These are phyloP conservation scores for Pteronura brasiliensis DNA, from an alignment of 2,113 vertebrate genomes.

Conservation along the genomic window DNA sequence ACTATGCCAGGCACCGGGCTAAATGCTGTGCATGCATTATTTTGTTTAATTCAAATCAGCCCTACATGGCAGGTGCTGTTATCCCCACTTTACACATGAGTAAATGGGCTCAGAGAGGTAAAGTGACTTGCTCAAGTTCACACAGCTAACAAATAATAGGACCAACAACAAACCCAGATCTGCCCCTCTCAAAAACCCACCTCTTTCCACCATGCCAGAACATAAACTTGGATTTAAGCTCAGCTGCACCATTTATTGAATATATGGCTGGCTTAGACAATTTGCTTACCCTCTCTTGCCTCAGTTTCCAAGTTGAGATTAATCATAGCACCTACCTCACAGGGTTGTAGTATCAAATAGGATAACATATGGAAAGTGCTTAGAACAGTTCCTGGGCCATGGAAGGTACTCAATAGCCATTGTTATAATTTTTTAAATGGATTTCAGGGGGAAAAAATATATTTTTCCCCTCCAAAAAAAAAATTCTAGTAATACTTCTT, in stretches of 20 bases:
- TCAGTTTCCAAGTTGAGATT: not conserved
- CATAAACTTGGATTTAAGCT: not conserved
- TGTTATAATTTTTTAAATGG: not conserved
- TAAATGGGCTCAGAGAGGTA: not conserved
- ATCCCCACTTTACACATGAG: not conserved
- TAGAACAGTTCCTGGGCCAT: not conserved
- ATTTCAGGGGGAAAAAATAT: not conserved
- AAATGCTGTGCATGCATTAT: not conserved
- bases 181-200: not conserved
- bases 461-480: not conserved
- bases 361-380: not conserved
- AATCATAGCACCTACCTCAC: not conserved
- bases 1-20: not conserved
- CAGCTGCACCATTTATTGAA: not conserved
- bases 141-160: not conserved
- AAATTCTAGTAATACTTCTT: not conserved
- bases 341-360: not conserved
- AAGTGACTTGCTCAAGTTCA: not conserved
- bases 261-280: not conserved
- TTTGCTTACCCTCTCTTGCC: not conserved
- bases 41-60: not conserved
- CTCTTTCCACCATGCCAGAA: not conserved
- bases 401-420: not conserved
- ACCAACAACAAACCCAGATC: not conserved
- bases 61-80: not conserved